A percentile compares a stretch with the other conserved stretches of the same genome.
phyloP scores from a whole-genome alignment of 2,113 vertebrate species.

The Antechinus stuartii region DNA sequence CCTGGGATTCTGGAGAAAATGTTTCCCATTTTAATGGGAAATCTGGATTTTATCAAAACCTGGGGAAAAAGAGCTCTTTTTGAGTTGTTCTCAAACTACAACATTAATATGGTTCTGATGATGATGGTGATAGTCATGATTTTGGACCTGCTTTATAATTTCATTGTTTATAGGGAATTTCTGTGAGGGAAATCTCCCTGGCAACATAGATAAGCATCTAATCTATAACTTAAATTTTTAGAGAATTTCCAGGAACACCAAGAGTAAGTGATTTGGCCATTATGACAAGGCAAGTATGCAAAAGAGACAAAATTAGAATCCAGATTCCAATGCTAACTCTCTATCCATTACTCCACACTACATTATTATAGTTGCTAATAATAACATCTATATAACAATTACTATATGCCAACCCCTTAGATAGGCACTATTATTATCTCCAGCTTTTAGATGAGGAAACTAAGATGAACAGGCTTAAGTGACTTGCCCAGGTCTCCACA shows the following conservation, averaged over 20 bases:
- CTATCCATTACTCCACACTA: not conserved
- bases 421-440: not conserved
- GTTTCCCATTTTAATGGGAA: not conserved
- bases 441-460: not conserved
- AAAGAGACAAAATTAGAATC: not conserved
- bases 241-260: not conserved
- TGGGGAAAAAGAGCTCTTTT: too few species aligned
- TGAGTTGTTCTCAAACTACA: not conserved
- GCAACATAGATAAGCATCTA: not conserved
- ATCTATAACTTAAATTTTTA: not conserved
- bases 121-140: not conserved
- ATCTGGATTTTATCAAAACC: not conserved
- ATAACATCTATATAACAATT: not conserved
- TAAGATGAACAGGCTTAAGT: not conserved
- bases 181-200: not conserved
- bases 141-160: not conserved
- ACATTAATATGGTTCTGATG: not conserved
- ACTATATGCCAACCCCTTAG: not conserved
- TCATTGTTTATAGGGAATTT: not conserved
- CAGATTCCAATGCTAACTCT: not conserved
- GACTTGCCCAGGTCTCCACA: not conserved
- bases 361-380: not conserved
- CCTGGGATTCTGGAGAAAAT: not conserved
- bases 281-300: not conserved
- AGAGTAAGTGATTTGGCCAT: not conserved